Evolutionary conservation across 1,140 invertebrate species (phyloP).

Genomic region (Euborellia annulipes): DNA sequence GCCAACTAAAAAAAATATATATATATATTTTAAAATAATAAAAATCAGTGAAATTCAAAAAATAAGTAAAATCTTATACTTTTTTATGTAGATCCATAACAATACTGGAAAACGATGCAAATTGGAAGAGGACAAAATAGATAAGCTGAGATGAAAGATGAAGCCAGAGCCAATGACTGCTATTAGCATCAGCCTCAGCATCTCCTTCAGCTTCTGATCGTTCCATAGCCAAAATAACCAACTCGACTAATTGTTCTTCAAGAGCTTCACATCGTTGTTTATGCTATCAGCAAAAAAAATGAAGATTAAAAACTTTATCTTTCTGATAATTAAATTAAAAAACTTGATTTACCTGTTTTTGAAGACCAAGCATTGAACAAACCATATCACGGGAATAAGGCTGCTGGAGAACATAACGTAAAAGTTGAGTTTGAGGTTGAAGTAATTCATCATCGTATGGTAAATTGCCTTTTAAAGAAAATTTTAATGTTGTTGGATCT

Average conservation of each 20-base stretch:
- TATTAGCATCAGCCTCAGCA: conserved; percentile 45
- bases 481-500: conserved; percentile 71
- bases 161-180: conserved; percentile 75
- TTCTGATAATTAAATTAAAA: neutral
- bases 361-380: conserved; percentile 81
- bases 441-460: conserved; percentile 82
- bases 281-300: conserved; percentile 43
- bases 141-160: conserved; percentile 90
- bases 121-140: conserved; percentile 90
- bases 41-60: neutral
- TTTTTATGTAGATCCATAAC: conserved; percentile 78
- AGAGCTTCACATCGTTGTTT: conserved; percentile 78
- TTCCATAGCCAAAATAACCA: conserved; percentile 85
- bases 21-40: conserved; percentile 8
- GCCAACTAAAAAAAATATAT: conserved; percentile 38
- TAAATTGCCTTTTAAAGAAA: conserved; percentile 76
- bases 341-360: conserved; percentile 51
- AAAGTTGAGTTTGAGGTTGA: conserved; percentile 71
- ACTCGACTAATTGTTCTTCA: conserved; percentile 84
- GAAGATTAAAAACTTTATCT: neutral
- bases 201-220: conserved; percentile 56
- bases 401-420: conserved; percentile 85
- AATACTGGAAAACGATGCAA: conserved; percentile 83
- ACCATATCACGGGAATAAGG: conserved; percentile 94
- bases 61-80: conserved; percentile 28